phyloP scores from a whole-genome alignment of 2,113 vertebrate species.

The Rafetus swinhoei region DNA sequence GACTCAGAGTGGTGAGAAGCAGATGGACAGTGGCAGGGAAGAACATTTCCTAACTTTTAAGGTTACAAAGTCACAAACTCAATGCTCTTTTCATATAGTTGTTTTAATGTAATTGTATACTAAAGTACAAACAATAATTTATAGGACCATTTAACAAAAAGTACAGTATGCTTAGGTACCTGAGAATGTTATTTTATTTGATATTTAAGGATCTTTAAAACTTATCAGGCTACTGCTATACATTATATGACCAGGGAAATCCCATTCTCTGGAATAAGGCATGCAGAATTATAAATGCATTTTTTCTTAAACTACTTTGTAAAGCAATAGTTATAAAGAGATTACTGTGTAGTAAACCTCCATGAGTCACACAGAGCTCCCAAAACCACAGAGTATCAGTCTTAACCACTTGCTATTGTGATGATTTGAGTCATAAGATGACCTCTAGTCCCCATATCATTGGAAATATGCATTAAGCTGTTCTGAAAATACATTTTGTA shows the following conservation, averaged over 20 bases:
- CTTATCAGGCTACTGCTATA: neutral
- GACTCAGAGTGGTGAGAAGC: neutral
- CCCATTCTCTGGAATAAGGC: neutral
- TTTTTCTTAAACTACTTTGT: conserved; percentile 20
- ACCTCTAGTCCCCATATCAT: neutral
- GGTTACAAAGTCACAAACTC: neutral
- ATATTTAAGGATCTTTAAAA: neutral
- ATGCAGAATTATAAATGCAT: neutral
- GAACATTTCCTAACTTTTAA: neutral
- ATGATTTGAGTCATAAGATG: neutral
- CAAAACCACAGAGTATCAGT: neutral
- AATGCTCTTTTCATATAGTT: neutral
- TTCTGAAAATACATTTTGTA: neutral
- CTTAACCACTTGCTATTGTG: neutral
- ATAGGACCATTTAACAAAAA: neutral
- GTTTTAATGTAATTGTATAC: neutral
- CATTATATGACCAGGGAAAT: neutral
- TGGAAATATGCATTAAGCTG: neutral
- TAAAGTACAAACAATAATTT: neutral
- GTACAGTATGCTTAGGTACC: neutral
- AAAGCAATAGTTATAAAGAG: conserved; percentile 27
- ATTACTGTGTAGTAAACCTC: neutral
- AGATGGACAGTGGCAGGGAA: neutral
- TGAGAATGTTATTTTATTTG: neutral
- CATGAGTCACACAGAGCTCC: neutral